A percentile compares a stretch with the other conserved stretches of the same genome.
These are phyloP conservation scores for Cancer borealis DNA, from an alignment of 2,888 invertebrate species.

Conservation along the genomic window DNA sequence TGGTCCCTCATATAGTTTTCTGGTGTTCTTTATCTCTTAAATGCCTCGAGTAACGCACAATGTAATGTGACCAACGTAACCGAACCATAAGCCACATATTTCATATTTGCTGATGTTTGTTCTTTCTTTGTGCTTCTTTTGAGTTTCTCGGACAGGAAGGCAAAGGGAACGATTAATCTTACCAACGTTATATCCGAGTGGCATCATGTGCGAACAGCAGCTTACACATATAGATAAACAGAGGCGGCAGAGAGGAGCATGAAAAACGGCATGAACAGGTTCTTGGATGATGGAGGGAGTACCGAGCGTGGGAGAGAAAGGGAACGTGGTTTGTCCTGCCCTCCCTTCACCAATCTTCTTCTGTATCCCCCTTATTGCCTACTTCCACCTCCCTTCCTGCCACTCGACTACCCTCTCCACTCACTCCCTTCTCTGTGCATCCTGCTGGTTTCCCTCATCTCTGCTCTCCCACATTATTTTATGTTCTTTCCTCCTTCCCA, in stretches of 20 bases:
- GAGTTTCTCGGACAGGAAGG: not conserved
- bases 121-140: not conserved
- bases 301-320: conserved; percentile 2
- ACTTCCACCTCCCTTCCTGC: conserved; percentile 32
- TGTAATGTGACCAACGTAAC: not conserved
- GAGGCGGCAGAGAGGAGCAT: not conserved
- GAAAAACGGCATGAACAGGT: not conserved
- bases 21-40: too few relatives aligned
- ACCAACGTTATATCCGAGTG: not conserved
- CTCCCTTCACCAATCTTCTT: not conserved
- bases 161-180: not conserved
- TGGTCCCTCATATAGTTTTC: not conserved
- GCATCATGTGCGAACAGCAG: not conserved
- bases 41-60: not conserved
- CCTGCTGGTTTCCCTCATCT: not conserved
- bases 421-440: not conserved
- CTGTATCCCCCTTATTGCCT: not conserved
- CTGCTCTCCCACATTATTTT: not conserved
- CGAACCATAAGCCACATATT: not conserved
- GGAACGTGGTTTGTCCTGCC: not conserved
- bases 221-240: not conserved
- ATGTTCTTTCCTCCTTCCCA: not conserved
- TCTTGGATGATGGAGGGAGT: conserved; percentile 7
- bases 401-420: not conserved
- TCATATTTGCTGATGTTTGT: too few relatives aligned